These are phyloP conservation scores for Harmothoe impar DNA, from an alignment of 2,888 invertebrate species.

Conservation along the genomic window DNA sequence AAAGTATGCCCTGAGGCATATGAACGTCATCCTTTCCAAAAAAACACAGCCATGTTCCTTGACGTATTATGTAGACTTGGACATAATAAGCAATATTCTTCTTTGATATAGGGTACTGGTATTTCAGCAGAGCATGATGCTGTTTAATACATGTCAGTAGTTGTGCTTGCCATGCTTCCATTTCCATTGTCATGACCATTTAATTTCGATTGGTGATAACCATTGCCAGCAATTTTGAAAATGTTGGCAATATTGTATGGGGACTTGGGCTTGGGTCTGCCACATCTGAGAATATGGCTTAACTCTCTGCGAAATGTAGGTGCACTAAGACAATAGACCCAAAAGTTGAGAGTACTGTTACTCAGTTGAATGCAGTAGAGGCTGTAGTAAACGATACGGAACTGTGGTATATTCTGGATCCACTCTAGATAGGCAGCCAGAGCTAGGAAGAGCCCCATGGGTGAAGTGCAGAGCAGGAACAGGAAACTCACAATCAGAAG, in stretches of 20 bases:
- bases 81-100: too few species aligned
- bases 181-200: too few species aligned
- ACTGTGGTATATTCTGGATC: neutral
- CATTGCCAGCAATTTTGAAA: constrained; percentile 3
- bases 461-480: constrained; percentile 8
- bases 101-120: too few species aligned
- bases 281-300: neutral
- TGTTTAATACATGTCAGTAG: too few species aligned
- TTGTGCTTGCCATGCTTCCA: too few species aligned
- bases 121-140: too few species aligned
- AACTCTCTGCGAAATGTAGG: neutral
- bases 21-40: too few species aligned
- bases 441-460: neutral
- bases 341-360: constrained; percentile 21
- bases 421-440: neutral
- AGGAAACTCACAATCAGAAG: constrained; percentile 7
- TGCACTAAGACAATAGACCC: neutral
- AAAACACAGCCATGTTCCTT: too few species aligned
- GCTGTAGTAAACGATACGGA: neutral
- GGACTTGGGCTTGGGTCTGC: neutral
- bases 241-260: neutral
- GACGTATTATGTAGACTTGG: too few species aligned
- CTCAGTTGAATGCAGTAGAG: neutral
- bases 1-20: too few species aligned
- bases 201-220: too few species aligned